These are phyloP conservation scores for Erebia aethiops DNA, from an alignment of 2,888 invertebrate species.

Conservation along the genomic window DNA sequence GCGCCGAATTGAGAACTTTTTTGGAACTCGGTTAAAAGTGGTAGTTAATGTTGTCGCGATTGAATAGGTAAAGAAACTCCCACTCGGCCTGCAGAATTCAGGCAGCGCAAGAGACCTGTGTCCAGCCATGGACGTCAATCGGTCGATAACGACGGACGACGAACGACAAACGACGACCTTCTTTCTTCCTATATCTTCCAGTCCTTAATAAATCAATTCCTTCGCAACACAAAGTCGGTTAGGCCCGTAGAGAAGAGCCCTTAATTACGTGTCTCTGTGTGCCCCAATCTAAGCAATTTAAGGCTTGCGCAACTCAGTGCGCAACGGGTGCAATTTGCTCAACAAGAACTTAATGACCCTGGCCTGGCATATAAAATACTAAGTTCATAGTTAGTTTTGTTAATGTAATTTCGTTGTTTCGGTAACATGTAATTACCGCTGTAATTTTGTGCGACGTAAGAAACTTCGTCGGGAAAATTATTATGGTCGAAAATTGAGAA, in stretches of 20 bases:
- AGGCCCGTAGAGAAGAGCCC: conserved; percentile 35
- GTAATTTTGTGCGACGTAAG: conserved; percentile 21
- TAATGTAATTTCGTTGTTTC: conserved; percentile 35
- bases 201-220: conserved; percentile 26
- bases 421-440: conserved; percentile 32
- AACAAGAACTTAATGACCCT: conserved; percentile 40
- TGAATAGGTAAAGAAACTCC: too few species aligned
- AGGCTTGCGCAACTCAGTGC: conserved; percentile 41
- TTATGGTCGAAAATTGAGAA: not conserved
- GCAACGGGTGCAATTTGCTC: conserved; percentile 35
- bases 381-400: conserved; percentile 37
- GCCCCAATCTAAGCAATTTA: conserved; percentile 40
- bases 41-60: too few species aligned
- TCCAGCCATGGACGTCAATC: too few species aligned
- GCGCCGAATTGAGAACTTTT: too few species aligned
- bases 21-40: too few species aligned
- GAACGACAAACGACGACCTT: too few species aligned
- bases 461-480: not conserved
- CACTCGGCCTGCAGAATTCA: too few species aligned
- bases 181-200: too few species aligned
- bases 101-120: too few species aligned
- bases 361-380: conserved; percentile 39
- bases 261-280: conserved; percentile 45
- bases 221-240: conserved; percentile 31
- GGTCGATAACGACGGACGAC: too few species aligned